Evolutionary conservation across 53 echinoderm and acorn worm species (phyloP).

Genomic region (Zoroaster sp.): DNA sequence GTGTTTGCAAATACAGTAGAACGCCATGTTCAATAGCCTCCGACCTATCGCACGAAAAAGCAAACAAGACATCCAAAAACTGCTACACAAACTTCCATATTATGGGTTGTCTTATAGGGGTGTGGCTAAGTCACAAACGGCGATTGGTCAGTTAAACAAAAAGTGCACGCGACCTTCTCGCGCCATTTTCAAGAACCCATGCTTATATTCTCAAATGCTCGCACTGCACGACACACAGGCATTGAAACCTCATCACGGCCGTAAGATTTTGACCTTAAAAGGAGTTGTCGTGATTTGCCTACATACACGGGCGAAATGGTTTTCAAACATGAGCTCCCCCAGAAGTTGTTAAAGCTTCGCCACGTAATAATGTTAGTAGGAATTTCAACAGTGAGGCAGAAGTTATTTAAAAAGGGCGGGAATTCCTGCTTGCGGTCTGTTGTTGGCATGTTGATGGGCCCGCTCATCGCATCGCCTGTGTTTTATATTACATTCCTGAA

Average conservation of each 20-base stretch:
- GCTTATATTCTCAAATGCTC: neutral
- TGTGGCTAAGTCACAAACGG: neutral
- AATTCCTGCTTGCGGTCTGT: neutral
- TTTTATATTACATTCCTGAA: neutral
- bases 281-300: neutral
- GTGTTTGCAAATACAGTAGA: no score
- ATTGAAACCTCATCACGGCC: neutral
- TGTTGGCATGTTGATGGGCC: no score
- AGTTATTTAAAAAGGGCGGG: neutral
- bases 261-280: neutral
- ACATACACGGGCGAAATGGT: neutral
- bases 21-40: no score
- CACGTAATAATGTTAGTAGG: neutral
- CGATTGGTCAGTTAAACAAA: neutral
- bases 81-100: no score
- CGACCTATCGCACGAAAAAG: no score
- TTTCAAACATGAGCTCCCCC: neutral
- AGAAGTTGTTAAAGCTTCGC: neutral
- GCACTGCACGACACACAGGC: neutral
- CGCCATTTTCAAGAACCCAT: neutral
- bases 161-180: constrained; percentile 2
- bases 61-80: no score
- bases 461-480: neutral
- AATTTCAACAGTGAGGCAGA: neutral
- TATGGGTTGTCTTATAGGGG: no score